Evolutionary conservation across 1,140 invertebrate genomes (phyloP).

Genomic region (Lepeophtheirus salmonis): DNA sequence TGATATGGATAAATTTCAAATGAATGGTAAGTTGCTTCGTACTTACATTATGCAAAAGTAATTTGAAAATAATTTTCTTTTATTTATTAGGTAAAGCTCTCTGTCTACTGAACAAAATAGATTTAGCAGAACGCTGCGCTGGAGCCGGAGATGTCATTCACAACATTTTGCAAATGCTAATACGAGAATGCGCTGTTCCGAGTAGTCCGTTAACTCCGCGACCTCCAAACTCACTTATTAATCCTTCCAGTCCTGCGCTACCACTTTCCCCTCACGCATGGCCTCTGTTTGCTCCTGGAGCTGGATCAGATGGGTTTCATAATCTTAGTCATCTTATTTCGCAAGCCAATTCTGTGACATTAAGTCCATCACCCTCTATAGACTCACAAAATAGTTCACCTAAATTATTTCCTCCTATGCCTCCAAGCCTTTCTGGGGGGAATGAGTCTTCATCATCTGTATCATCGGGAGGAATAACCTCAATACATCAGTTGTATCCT

Average conservation of each 20-base stretch:
- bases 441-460: constrained; percentile 14
- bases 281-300: constrained; percentile 25
- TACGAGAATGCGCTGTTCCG: constrained; percentile 55
- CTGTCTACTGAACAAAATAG: constrained; percentile 66
- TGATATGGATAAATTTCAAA: constrained; percentile 83
- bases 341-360: constrained; percentile 55
- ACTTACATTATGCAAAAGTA: background rate
- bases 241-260: constrained; percentile 26
- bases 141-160: constrained; percentile 78
- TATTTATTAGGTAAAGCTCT: constrained; percentile 52
- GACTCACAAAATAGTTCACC: constrained; percentile 60
- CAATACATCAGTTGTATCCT: constrained; percentile 13
- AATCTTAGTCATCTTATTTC: constrained; percentile 34
- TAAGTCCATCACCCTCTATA: constrained; percentile 67
- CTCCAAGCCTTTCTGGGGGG: constrained; percentile 8
- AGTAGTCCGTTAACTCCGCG: constrained; percentile 58
- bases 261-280: constrained; percentile 50
- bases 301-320: constrained; percentile 24
- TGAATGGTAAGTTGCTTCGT: constrained; percentile 54
- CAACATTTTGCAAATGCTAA: constrained; percentile 71
- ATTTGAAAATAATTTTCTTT: constrained; percentile 16
- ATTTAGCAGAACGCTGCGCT: constrained; percentile 70
- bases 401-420: constrained; percentile 40
- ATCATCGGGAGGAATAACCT: constrained; percentile 5
- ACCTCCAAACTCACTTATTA: constrained; percentile 22